phyloP scores from a whole-genome alignment of 2,888 invertebrate species.

The Drosophila pseudotakahashii region DNA sequence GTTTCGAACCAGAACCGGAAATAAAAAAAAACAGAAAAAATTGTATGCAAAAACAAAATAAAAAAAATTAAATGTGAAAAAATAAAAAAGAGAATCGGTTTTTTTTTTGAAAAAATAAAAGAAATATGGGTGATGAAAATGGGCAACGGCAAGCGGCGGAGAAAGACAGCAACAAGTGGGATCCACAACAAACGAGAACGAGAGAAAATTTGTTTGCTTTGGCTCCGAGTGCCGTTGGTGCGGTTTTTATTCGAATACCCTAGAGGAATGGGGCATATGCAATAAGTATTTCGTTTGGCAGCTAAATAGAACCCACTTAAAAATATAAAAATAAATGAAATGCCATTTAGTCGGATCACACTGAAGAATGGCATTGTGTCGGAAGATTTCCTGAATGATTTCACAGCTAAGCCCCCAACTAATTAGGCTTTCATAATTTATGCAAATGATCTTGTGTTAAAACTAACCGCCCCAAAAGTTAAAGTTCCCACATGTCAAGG shows the following conservation, averaged over 20 bases:
- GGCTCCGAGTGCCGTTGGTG: conserved; percentile 29
- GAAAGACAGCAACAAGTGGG: conserved; percentile 32
- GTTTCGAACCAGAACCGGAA: conserved; percentile 67
- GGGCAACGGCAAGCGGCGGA: conserved; percentile 8
- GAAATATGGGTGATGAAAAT: conserved; percentile 48
- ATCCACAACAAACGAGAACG: conserved; percentile 40
- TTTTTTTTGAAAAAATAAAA: conserved; percentile 4
- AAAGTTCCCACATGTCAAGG: conserved; percentile 35
- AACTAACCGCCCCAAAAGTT: conserved; percentile 6
- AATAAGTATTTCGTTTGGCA: neutral
- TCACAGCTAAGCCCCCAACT: neutral
- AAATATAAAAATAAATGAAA: neutral
- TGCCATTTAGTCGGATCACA: neutral
- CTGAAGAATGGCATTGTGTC: conserved; percentile 6
- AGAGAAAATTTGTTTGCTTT: conserved; percentile 70
- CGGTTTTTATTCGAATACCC: conserved; percentile 20
- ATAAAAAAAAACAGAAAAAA: conserved; percentile 41
- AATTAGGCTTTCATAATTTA: conserved; percentile 14
- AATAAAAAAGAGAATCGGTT: conserved; percentile 14
- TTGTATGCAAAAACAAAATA: conserved; percentile 59
- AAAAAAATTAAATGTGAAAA: conserved; percentile 37
- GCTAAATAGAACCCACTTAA: neutral
- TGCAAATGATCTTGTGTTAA: conserved; percentile 4
- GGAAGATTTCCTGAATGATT: conserved; percentile 4
- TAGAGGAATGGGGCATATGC: conserved; percentile 10